These are phyloP conservation scores for Galemys pyrenaicus DNA, from an alignment of 2,113 vertebrate genomes.

Conservation along the genomic window DNA sequence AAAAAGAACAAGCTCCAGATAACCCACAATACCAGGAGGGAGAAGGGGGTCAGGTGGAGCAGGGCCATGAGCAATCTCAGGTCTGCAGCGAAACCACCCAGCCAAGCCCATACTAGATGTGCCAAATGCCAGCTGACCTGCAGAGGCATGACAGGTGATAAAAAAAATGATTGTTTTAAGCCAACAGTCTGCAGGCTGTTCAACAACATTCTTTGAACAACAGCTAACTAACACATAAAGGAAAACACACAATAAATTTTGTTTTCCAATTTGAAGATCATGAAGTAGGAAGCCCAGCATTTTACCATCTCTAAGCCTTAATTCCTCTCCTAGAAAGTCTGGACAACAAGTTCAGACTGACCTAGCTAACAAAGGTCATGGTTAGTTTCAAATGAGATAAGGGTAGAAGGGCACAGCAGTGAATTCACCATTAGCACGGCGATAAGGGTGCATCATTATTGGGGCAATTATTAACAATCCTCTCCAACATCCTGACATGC, in stretches of 20 bases:
- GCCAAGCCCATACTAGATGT: background rate
- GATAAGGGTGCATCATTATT: background rate
- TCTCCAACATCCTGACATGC: background rate
- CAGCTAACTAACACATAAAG: background rate
- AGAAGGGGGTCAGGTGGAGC: background rate
- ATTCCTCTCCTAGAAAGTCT: background rate
- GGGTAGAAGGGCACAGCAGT: background rate
- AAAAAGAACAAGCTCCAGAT: background rate
- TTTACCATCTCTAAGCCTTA: background rate
- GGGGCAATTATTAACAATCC: background rate
- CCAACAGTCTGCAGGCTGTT: background rate
- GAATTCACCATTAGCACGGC: background rate
- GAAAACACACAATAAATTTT: background rate
- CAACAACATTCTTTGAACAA: background rate
- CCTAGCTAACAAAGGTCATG: background rate
- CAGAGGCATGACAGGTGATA: background rate
- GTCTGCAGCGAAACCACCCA: background rate
- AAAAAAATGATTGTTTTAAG: background rate
- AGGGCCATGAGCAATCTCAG: background rate
- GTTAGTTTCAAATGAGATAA: background rate
- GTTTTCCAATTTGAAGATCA: background rate
- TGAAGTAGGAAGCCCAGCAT: background rate
- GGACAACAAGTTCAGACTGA: background rate
- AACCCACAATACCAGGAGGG: background rate
- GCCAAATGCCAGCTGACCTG: background rate